These are phyloP conservation scores for Holocentrus rufus DNA, from an alignment of 2,797 vertebrate genomes.

Conservation along the genomic window DNA sequence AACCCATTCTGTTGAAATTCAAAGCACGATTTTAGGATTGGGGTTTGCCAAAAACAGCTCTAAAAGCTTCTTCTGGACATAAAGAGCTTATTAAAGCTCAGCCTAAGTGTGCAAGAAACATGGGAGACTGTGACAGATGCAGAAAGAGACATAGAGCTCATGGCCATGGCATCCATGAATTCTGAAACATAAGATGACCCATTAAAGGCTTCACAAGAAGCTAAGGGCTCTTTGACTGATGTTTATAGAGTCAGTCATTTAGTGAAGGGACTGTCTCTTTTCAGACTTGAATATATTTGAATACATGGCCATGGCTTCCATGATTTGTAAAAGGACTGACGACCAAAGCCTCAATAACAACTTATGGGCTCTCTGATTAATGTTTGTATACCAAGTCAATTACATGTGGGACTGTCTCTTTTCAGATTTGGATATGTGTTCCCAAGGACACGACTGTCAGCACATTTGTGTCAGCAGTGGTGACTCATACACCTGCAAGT, in stretches of 20 bases:
- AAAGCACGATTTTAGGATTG: too few relatives aligned
- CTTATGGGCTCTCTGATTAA: not conserved
- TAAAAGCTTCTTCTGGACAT: not conserved
- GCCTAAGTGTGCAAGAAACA: conserved; percentile 26
- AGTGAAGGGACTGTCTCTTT: not conserved
- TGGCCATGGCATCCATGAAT: too few relatives aligned
- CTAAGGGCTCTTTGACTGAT: conserved; percentile 5
- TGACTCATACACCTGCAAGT: conserved; percentile 71
- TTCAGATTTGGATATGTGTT: conserved; percentile 70
- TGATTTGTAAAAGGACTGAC: not conserved
- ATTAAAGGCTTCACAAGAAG: not conserved
- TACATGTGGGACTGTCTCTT: conserved; percentile 22
- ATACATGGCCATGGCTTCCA: too few relatives aligned
- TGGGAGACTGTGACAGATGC: conserved; percentile 13
- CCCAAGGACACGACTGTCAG: conserved; percentile 72
- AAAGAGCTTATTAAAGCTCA: conserved; percentile 18
- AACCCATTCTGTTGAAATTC: too few relatives aligned
- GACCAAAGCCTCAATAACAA: too few relatives aligned
- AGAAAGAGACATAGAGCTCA: not conserved
- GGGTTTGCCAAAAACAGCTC: too few relatives aligned
- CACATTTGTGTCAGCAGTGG: conserved; percentile 74
- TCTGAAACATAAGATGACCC: too few relatives aligned
- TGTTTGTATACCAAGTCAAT: not conserved
- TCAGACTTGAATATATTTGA: not conserved
- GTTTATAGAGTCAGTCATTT: not conserved